Conservation (phyloP, 1,140 invertebrate species). For the Leptopilina clavipes region DNA sequence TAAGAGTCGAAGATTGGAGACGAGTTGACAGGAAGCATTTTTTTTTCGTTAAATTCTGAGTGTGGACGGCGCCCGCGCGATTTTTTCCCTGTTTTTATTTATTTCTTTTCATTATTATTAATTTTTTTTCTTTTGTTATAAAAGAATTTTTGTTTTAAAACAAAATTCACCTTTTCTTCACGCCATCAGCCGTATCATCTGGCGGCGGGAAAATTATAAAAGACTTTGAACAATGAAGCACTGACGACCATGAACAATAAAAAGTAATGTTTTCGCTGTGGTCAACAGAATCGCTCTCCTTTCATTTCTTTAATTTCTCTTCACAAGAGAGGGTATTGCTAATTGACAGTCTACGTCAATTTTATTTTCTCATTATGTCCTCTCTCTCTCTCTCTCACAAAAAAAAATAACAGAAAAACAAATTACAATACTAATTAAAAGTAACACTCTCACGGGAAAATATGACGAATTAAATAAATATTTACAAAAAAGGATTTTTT, state of each 20-base stretch:
- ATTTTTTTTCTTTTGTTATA: constrained; percentile 42
- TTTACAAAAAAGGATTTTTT: neutral
- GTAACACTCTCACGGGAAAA: neutral
- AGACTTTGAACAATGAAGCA: neutral
- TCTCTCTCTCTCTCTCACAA: no score
- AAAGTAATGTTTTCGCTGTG: neutral
- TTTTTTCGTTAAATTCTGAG: constrained; percentile 14
- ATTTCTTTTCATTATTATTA: neutral
- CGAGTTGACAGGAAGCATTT: constrained; percentile 58
- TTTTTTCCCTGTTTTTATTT: constrained; percentile 38
- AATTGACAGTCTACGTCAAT: constrained; percentile 23
- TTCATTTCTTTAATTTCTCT: constrained; percentile 6
- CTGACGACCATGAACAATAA: constrained; percentile 25
- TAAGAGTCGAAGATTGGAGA: constrained; percentile 49
- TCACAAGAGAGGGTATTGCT: neutral
- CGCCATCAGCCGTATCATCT: no score
- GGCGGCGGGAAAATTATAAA: neutral
- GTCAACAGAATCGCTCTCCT: constrained; percentile 8
- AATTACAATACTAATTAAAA: constrained; percentile 29
- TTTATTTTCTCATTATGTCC: neutral
- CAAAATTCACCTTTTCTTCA: constrained; percentile 38
- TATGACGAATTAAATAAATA: constrained; percentile 20
- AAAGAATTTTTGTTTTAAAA: constrained; percentile 38
- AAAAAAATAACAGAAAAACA: neutral
- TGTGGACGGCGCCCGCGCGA: constrained; percentile 66